These are phyloP conservation scores for Synergus laeviventris DNA, from an alignment of 2,888 invertebrate genomes.

Conservation along the genomic window DNA sequence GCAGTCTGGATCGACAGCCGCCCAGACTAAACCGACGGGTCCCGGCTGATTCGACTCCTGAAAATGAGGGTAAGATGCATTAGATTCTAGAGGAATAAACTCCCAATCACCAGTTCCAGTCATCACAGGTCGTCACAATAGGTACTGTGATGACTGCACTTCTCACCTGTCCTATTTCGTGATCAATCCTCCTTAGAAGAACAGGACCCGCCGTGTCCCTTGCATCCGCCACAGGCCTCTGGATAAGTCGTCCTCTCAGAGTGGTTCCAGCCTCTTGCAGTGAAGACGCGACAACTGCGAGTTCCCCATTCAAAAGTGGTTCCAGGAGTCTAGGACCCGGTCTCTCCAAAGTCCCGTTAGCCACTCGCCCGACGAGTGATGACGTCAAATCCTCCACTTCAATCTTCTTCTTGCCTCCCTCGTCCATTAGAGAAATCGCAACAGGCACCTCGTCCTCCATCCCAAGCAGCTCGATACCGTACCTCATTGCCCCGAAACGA, in stretches of 20 bases:
- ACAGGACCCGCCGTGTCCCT: constrained; percentile 84
- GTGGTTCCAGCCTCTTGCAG: constrained; percentile 76
- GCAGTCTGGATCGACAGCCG: constrained; percentile 88
- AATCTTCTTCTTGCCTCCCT: constrained; percentile 83
- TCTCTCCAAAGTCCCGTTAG: constrained; percentile 86
- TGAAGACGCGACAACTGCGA: constrained; percentile 85
- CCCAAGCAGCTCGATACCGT: constrained; percentile 79
- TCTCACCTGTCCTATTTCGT: constrained; percentile 21
- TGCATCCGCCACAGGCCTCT: constrained; percentile 85
- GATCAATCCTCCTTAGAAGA: constrained; percentile 78
- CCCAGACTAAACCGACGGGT: constrained; percentile 88
- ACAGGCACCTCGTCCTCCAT: constrained; percentile 76
- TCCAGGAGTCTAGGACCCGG: constrained; percentile 89
- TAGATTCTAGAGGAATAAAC: neutral
- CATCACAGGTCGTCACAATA: no score
- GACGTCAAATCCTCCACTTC: constrained; percentile 86
- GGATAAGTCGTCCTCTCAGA: constrained; percentile 83
- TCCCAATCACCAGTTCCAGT: neutral
- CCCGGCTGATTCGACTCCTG: constrained; percentile 67
- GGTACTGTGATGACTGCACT: no score
- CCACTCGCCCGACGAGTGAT: constrained; percentile 79
- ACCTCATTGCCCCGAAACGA: constrained; percentile 86
- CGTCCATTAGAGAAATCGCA: constrained; percentile 84
- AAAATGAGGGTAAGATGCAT: constrained; percentile 64
- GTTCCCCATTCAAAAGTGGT: constrained; percentile 88